A percentile compares a stretch with the other conserved stretches of the same genome.
phyloP scores from a whole-genome alignment of 1,140 invertebrate genomes.

The Scaptomyza hsui region DNA sequence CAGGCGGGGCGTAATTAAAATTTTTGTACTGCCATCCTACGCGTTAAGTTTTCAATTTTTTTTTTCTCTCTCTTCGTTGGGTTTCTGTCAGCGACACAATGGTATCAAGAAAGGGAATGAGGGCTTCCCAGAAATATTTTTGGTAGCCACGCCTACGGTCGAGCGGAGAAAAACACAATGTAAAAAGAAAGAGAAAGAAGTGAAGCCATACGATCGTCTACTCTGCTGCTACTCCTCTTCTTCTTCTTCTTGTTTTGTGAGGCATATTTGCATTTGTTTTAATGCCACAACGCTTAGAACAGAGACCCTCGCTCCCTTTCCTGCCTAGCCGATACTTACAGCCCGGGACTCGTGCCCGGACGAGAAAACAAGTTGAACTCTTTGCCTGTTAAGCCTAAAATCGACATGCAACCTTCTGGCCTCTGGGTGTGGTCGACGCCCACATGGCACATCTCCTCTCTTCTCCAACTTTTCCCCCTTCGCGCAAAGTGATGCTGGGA shows the following conservation, averaged over 20 bases:
- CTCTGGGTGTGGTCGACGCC: slow-evolving; percentile 52
- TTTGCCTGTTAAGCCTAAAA: slow-evolving; percentile 71
- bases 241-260: slow-evolving; percentile 42
- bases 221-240: slow-evolving; percentile 1
- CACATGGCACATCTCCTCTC: slow-evolving; percentile 13
- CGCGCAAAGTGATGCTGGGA: slow-evolving; percentile 19
- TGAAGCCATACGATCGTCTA: slow-evolving; percentile 49
- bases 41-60: slow-evolving; percentile 32
- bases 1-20: slow-evolving; percentile 23
- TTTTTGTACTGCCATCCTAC: slow-evolving; percentile 5
- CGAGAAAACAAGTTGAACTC: slow-evolving; percentile 55
- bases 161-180: background rate
- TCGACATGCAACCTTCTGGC: slow-evolving; percentile 65
- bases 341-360: background rate
- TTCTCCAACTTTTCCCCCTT: background rate
- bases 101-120: background rate
- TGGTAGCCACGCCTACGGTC: slow-evolving; percentile 30
- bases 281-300: slow-evolving; percentile 60
- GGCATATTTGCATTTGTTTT: slow-evolving; percentile 72
- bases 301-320: background rate
- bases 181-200: slow-evolving; percentile 30
- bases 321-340: no score
- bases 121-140: slow-evolving; percentile 30
- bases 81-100: background rate
- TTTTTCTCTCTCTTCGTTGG: background rate